Evolutionary conservation across 1,140 invertebrate species (phyloP), one percentile per base, ranked within the genome.

Genomic region (Trachymyrmex septentrionalis): DNA sequence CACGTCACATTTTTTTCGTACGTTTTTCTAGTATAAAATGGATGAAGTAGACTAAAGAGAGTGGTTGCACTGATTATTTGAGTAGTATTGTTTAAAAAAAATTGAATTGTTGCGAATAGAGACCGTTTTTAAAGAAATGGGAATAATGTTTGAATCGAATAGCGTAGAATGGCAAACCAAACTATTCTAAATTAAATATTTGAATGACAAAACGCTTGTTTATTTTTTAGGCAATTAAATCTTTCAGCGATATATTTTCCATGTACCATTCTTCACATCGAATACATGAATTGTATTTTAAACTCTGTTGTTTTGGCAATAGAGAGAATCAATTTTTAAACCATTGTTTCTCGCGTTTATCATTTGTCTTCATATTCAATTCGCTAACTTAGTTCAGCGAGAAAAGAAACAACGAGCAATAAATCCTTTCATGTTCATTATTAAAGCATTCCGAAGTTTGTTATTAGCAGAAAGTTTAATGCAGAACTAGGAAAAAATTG

Each of bases 341-440:
- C 7, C 24, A 50, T 82, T 27, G 19, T 9, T 34, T 75, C 69
- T 84, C 34, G 34, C 14, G 9, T 84, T 84, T 73, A 73, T 73
- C 38, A 75, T 63, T 84, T 16, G 55, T 73, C 14, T 75, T 19
- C 4, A 12, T 61, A 19, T 61, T 9, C 12, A 73, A 30, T 61
- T 82, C 19, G 24, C 19, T 75, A 61, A 75, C 67, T 61, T 71
- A 19, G 30, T 61, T 59, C 14, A 44, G 6, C 2, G 38, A 81
- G 12, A 48, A 61, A 82, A 61, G 34, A 6, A 38, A 38, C 16
- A 82, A 38, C 30, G 10, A 0, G 24, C 12, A 73, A 59, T 82
- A 82, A 82, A 73, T 73, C 10, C 55, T 73, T 75, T 63, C 44
- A 48, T 73, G 10, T 73, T 73, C 38, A 75, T 75, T 50, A 75